Conservation (phyloP, 2,888 invertebrate genomes). For the Pimpla rufipes region DNA sequence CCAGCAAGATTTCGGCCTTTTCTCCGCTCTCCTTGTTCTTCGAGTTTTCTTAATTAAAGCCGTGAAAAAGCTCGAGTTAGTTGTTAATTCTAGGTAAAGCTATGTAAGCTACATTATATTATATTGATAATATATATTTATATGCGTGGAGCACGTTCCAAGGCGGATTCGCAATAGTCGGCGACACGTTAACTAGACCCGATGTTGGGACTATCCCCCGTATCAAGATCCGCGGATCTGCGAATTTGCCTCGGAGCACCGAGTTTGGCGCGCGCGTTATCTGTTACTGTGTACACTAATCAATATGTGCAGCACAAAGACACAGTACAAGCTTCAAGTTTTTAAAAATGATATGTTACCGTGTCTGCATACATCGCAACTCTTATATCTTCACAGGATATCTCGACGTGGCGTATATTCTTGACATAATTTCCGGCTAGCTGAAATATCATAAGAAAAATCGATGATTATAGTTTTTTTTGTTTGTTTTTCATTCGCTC, state of each 20-base stretch:
- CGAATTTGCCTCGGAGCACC: constrained; percentile 46
- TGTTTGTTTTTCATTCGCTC: constrained; percentile 7
- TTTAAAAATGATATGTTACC: constrained; percentile 86
- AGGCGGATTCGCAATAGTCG: constrained; percentile 8
- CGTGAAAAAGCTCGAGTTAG: constrained; percentile 46
- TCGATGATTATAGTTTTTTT: constrained; percentile 41
- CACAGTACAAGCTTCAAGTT: constrained; percentile 70
- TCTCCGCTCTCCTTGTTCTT: constrained; percentile 13
- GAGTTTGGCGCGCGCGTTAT: constrained; percentile 50
- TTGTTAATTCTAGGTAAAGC: constrained; percentile 65
- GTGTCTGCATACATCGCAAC: constrained; percentile 99
- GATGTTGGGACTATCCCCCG: background rate
- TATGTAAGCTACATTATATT: constrained; percentile 64
- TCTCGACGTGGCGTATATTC: constrained; percentile 96
- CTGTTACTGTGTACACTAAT: constrained; percentile 66
- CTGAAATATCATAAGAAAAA: constrained; percentile 83
- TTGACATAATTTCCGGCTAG: constrained; percentile 99
- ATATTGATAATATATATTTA: constrained; percentile 53
- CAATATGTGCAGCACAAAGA: constrained; percentile 71
- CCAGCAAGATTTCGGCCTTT: constrained; percentile 50
- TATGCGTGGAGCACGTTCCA: constrained; percentile 43
- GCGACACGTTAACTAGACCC: background rate
- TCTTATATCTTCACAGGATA: constrained; percentile 97
- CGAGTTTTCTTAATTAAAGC: constrained; percentile 55
- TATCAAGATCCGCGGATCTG: constrained; percentile 28